Conservation (phyloP, 2,888 invertebrate species). For the Noctua janthina region DNA sequence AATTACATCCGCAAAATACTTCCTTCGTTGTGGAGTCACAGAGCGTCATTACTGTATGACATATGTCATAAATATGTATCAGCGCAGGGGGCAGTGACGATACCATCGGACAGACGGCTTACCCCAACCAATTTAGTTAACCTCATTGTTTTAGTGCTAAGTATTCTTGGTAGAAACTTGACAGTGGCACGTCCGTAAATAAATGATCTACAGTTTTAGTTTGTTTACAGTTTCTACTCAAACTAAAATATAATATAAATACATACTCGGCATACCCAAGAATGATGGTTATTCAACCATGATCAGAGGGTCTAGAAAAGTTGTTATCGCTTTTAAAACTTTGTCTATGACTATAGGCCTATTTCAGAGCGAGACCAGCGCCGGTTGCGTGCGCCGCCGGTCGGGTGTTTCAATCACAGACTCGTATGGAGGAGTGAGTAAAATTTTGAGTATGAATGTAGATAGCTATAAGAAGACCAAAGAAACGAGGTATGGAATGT, state of each 20-base stretch:
- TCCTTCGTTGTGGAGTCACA: not conserved
- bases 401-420: no score
- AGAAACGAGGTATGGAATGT: no score
- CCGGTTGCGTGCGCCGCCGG: no score
- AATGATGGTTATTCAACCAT: not conserved
- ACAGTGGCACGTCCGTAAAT: not conserved
- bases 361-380: no score
- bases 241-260: no score
- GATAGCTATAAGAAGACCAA: no score
- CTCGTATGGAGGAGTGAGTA: no score
- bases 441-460: no score
- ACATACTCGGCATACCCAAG: no score
- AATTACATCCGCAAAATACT: conserved; percentile 7
- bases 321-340: no score
- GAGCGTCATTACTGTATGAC: not conserved
- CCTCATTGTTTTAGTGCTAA: not conserved
- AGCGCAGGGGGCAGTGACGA: not conserved
- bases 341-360: no score
- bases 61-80: conserved; percentile 4
- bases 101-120: conserved; percentile 6
- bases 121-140: not conserved
- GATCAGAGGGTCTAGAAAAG: no score
- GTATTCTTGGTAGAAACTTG: not conserved
- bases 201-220: not conserved
- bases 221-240: not conserved